Base-by-base conservation (phyloP, 2,888 invertebrate species). In the Hermaeophaga mercurialis region DNA sequence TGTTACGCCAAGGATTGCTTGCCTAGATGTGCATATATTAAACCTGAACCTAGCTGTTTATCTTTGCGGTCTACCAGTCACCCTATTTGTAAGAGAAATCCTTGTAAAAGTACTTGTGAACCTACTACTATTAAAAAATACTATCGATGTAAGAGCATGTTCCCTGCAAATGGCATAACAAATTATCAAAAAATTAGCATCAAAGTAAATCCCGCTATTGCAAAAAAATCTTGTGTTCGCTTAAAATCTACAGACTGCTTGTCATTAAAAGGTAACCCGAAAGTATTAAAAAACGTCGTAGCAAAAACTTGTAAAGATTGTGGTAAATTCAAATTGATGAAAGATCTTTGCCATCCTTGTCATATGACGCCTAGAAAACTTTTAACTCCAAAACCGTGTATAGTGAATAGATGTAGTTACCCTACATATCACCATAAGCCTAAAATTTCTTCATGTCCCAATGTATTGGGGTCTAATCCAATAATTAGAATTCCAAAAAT, bases 131-230 rank as follows among this genome's bases (percentile, higher is more conserved):
- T 41, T n/a, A 19, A 41, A 24, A 41, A 41, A 22, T n/a, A n/a
- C 12, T 41, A 41, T 33, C 2, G 7, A 2, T 8, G 5, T 6
- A 41, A 39, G 11, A 34, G 12, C 5, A 6, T 34, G 4, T 24
- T 12, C 12, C 24, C 11, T 22, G 17, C 41, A 3, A 7, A 7
- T 8, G 43, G 24, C 12, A 26, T 24, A 2, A 43, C 24, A 4
- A 43, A 43, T 14, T 43, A 43, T 26, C 43, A 43, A 18, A 22
- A 11, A 14, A 43, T 43, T 4, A 43, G 11, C 12, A 43, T 43
- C 12, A 43, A 43, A n/a, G 24, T 43, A 2, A 43, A 43, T 14
- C 14, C 9, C 14, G 24, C 36, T 28, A 3, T n/a, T 28, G 6
- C 28, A 28, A 7, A 7, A 28, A 7, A 7, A 28, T n/a, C 28